phyloP scores from a whole-genome alignment of 2,888 invertebrate species.

The Drosophila picticornis region DNA sequence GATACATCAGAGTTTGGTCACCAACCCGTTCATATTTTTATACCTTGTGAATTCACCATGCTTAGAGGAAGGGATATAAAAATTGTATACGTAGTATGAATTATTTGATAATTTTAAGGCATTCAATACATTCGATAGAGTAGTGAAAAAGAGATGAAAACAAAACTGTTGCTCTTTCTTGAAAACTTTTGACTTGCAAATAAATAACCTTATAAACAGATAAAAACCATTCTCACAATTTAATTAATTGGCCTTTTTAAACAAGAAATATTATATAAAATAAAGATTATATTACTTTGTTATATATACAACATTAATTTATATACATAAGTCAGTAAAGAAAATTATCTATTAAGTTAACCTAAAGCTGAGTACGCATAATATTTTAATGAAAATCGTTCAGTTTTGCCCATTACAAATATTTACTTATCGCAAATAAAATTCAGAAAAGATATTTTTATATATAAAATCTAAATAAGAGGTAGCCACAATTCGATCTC shows the following conservation, averaged over 20 bases:
- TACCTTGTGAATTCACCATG: conserved; percentile 19
- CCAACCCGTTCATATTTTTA: conserved; percentile 26
- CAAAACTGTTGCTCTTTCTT: not conserved
- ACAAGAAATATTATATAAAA: not conserved
- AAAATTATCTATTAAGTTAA: not conserved
- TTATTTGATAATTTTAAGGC: not conserved
- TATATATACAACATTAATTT: too few relatives aligned
- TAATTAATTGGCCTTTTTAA: not conserved
- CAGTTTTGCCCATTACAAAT: not conserved
- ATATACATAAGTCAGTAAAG: not conserved
- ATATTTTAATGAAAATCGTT: not conserved
- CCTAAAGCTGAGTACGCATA: not conserved
- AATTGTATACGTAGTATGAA: not conserved
- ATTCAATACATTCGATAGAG: not conserved
- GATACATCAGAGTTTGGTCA: conserved; percentile 58
- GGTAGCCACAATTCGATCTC: not conserved
- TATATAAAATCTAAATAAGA: not conserved
- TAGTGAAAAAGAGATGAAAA: not conserved
- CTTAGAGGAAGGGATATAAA: not conserved
- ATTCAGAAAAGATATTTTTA: not conserved
- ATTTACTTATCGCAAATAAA: not conserved
- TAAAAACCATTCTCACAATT: not conserved
- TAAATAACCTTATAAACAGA: not conserved
- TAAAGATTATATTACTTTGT: too few relatives aligned
- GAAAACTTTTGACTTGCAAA: not conserved